These are phyloP conservation scores for Tipula confusa DNA, from an alignment of 2,888 invertebrate genomes.

Conservation along the genomic window DNA sequence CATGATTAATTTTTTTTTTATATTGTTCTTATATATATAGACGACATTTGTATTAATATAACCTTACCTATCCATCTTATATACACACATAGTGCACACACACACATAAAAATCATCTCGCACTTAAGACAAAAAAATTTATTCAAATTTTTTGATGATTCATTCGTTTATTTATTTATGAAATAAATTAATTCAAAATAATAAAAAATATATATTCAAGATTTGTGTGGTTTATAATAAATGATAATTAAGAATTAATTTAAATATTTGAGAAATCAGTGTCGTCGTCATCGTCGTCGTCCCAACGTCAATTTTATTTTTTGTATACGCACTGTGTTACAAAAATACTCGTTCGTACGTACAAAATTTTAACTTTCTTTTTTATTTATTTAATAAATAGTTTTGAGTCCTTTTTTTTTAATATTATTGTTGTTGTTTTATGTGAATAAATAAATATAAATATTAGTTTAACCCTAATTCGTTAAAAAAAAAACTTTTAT, in stretches of 20 bases:
- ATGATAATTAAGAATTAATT: conserved; percentile 25
- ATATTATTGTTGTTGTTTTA: no score
- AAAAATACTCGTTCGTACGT: no score
- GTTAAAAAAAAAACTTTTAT: not conserved
- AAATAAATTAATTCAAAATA: conserved; percentile 20
- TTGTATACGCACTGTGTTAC: not conserved
- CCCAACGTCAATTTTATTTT: no score
- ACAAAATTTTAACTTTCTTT: not conserved
- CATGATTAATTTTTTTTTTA: conserved; percentile 25
- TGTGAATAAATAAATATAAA: conserved; percentile 25
- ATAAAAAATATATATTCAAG: not conserved
- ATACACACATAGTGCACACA: not conserved
- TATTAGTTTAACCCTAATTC: conserved; percentile 25
- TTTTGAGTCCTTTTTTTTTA: not conserved
- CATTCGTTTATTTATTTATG: conserved; percentile 20
- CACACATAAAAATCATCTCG: conserved; percentile 12
- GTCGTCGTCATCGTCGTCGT: not conserved
- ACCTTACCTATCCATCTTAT: not conserved
- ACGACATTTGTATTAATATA: not conserved
- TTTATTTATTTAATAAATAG: conserved; percentile 15
- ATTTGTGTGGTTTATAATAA: not conserved
- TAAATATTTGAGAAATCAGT: not conserved
- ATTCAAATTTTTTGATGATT: conserved; percentile 6
- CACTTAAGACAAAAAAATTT: conserved; percentile 16
- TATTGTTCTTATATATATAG: not conserved